phyloP scores from a whole-genome alignment of 1,140 invertebrate species.

The Formica selysi region DNA sequence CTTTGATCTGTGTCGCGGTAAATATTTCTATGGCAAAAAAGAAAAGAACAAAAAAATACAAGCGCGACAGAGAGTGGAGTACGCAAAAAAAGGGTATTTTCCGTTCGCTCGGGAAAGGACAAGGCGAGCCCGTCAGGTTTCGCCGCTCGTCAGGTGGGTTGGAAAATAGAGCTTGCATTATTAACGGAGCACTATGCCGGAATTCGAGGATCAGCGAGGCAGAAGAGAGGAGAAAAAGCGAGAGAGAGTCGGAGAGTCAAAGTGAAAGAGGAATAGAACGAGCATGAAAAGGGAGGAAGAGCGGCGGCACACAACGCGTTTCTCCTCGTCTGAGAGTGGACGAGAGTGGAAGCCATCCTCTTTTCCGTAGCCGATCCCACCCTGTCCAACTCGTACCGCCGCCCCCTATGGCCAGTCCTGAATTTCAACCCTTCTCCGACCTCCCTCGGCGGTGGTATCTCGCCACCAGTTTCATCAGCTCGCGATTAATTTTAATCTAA shows the following conservation, averaged over 20 bases:
- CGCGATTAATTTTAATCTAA: slow-evolving; percentile 81
- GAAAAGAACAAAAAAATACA: neutral
- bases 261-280: slow-evolving; percentile 10
- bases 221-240: slow-evolving; percentile 51
- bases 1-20: slow-evolving; percentile 15
- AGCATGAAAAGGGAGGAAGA: slow-evolving; percentile 35
- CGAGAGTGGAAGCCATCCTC: slow-evolving; percentile 74
- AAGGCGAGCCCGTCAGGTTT: slow-evolving; percentile 59
- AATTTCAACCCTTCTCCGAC: slow-evolving; percentile 73
- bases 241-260: neutral
- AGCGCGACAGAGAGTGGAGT: slow-evolving; percentile 4
- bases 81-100: slow-evolving; percentile 1
- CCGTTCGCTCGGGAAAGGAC: slow-evolving; percentile 37
- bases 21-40: neutral
- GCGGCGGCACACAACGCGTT: slow-evolving; percentile 29
- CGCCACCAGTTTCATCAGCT: slow-evolving; percentile 78
- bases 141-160: slow-evolving; percentile 66
- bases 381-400: slow-evolving; percentile 43
- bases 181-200: slow-evolving; percentile 73
- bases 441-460: slow-evolving; percentile 64
- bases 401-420: slow-evolving; percentile 72
- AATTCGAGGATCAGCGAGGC: slow-evolving; percentile 70
- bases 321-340: slow-evolving; percentile 75
- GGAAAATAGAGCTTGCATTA: slow-evolving; percentile 76
- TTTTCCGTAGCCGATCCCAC: slow-evolving; percentile 71